These are phyloP conservation scores for Micromesistius poutassou DNA, from an alignment of 2,797 vertebrate species.

Conservation along the genomic window DNA sequence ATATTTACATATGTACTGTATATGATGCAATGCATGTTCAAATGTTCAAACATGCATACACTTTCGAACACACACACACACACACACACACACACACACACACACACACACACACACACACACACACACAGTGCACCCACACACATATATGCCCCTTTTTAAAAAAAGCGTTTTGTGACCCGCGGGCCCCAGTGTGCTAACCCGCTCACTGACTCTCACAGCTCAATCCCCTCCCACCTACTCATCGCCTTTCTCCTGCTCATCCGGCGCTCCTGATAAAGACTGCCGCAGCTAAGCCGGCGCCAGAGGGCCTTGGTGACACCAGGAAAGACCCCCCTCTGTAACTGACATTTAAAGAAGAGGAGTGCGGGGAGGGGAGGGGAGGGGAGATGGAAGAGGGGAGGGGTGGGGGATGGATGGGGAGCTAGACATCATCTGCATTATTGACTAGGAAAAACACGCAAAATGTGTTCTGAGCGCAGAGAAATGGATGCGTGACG, in stretches of 20 bases:
- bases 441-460: slow-evolving; percentile 41
- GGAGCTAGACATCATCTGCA: slow-evolving; percentile 6
- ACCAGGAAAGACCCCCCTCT: slow-evolving; percentile 27
- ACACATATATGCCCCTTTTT: background rate
- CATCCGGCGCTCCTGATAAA: slow-evolving; percentile 23
- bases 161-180: slow-evolving; percentile 29
- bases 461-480: slow-evolving; percentile 27
- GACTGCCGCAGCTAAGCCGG: slow-evolving; percentile 29
- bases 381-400: too few relatives aligned
- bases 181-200: slow-evolving; percentile 13
- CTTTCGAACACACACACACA: background rate
- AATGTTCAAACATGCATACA: background rate
- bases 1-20: background rate
- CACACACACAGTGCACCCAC: background rate
- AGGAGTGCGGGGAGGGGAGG: background rate
- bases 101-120: slow-evolving; percentile 8
- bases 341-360: slow-evolving; percentile 40
- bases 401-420: too few relatives aligned
- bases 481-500: slow-evolving; percentile 20
- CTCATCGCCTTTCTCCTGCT: slow-evolving; percentile 2
- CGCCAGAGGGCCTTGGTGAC: slow-evolving; percentile 44
- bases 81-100: too few relatives aligned
- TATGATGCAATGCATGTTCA: background rate
- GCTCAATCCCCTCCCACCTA: background rate
- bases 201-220: slow-evolving; percentile 17